Evolutionary conservation across 2,113 vertebrate species (phyloP), one percentile per base, ranked within the genome.

Genomic region (Hymenochirus boettgeri): DNA sequence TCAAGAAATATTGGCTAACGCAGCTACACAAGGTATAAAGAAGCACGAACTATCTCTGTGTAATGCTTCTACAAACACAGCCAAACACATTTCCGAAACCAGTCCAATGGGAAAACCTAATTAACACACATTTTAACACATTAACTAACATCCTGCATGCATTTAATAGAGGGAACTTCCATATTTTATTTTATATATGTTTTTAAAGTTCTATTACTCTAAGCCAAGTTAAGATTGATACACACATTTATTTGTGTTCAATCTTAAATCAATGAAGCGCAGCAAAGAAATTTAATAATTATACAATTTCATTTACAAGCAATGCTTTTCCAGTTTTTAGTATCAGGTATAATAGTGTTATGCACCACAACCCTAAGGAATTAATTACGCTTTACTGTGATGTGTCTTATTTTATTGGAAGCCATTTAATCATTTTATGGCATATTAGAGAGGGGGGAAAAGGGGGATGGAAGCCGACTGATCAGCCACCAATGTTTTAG

Each of bases 1-100:
- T 86, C 81, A 83, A 85, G 60, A 67, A 85, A 76, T 79, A 82
- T 11, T 75, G 73, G 77, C 73, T 79, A 74, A 76, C 74, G 77
- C 71, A 73, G 74, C 61, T 69, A 75, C 66, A 31, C 57, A 45
- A 70, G 9, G 61, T 64, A 72, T 67, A 71, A 73, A 73, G 47
- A 69, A 69, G 64, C 77, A 74, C 62, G 37, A 3, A 37, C 56
- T 55, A 72, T 46, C 35, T 69, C 60, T 72, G 74, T 75, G 73
- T 73, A 25, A 58, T 71, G 74, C 74, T 70, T n/a, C 66, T 46
- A 81, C 75, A 81, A 27, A 76, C 54, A 45, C 76, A 48, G 47
- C 73, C 56, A 29, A 57, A 71, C 63, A 75, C 77, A 85, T 78
- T 74, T 81, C 76, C 59, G 63, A 50, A 55, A 54, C 7, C 12